phyloP scores from a whole-genome alignment of 2,888 invertebrate species.

The Drosophila pseudotakahashii region DNA sequence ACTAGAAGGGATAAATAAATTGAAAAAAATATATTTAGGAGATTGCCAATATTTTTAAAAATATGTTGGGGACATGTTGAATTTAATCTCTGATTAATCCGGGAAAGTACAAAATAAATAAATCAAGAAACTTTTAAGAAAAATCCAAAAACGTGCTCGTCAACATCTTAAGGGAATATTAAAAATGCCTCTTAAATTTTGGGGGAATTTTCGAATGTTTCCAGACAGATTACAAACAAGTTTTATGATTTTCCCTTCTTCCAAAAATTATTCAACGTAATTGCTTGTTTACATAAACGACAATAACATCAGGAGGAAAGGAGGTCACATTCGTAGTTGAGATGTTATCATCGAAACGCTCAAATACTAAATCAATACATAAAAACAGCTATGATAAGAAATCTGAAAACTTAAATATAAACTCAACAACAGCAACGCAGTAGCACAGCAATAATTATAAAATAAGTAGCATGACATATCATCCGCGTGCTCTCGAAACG shows the following conservation, averaged over 20 bases:
- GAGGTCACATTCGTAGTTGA: constrained; percentile 82
- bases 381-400: constrained; percentile 83
- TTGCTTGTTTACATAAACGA: constrained; percentile 41
- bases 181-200: background rate
- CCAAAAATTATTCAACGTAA: constrained; percentile 17
- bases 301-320: constrained; percentile 66
- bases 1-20: constrained; percentile 61
- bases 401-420: constrained; percentile 82
- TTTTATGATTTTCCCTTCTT: constrained; percentile 2
- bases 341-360: constrained; percentile 82
- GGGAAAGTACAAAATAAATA: no score
- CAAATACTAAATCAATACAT: constrained; percentile 83
- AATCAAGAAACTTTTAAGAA: background rate
- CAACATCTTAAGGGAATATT: background rate
- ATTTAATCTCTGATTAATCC: background rate
- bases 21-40: background rate
- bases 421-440: constrained; percentile 64
- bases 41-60: no score
- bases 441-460: constrained; percentile 62
- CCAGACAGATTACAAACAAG: background rate
- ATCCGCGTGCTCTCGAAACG: constrained; percentile 59
- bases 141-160: background rate
- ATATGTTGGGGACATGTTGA: background rate
- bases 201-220: background rate
- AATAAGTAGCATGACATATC: constrained; percentile 71